Evolutionary conservation across 2,113 vertebrate species (phyloP).

Genomic region (Plecotus auritus): DNA sequence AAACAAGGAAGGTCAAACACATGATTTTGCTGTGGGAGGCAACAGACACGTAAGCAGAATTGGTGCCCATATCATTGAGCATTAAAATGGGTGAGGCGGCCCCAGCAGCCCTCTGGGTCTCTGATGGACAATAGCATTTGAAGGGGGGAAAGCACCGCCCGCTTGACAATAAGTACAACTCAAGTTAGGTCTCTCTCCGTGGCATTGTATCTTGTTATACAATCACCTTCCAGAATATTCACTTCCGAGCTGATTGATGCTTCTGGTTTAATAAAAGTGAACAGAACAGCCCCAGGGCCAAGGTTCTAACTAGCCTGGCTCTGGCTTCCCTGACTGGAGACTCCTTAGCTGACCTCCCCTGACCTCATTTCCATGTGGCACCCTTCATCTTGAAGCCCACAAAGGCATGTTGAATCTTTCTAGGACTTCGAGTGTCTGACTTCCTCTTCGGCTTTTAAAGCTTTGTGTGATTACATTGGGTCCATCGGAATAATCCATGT

Average conservation of each 20-base stretch:
- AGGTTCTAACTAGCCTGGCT: not conserved
- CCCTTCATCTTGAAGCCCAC: not conserved
- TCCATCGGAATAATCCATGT: not conserved
- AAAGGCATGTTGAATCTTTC: not conserved
- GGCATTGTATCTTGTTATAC: not conserved
- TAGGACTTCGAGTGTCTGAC: not conserved
- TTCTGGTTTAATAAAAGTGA: constrained; percentile 2
- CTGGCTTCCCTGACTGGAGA: not conserved
- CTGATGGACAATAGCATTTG: not conserved
- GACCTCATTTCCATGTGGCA: not conserved
- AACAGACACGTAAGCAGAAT: constrained; percentile 27
- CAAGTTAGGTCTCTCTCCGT: not conserved
- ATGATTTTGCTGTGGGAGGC: constrained; percentile 11
- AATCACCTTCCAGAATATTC: not conserved
- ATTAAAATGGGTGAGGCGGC: constrained; percentile 44
- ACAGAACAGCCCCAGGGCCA: not conserved
- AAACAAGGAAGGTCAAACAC: constrained; percentile 40
- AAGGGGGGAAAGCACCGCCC: not conserved
- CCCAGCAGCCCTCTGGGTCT: not conserved
- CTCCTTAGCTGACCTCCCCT: not conserved
- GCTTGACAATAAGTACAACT: not conserved
- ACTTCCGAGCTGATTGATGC: not conserved
- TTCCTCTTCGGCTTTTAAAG: not conserved
- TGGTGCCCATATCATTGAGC: not conserved
- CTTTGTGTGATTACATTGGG: not conserved